A percentile compares a stretch with the other conserved stretches of the same genome.
Evolutionary conservation across 2,888 invertebrate genomes (phyloP).

Genomic region (Apamea anceps): DNA sequence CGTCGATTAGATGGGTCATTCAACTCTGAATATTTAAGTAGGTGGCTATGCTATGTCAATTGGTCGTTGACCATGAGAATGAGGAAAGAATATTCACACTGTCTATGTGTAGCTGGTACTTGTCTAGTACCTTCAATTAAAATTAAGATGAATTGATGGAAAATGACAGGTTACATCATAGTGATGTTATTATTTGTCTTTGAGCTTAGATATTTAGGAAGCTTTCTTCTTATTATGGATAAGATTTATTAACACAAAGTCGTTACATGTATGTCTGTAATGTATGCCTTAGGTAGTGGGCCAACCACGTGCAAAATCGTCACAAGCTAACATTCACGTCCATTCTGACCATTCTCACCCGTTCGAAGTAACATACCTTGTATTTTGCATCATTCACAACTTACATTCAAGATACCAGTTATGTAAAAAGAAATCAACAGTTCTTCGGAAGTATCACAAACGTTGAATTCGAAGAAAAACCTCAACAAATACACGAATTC

Average conservation of each 20-base stretch:
- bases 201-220: neutral
- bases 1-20: conserved; percentile 70
- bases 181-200: conserved; percentile 18
- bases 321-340: conserved; percentile 10
- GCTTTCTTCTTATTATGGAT: neutral
- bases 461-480: conserved; percentile 47
- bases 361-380: conserved; percentile 12
- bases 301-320: conserved; percentile 29
- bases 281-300: neutral
- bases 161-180: conserved; percentile 17
- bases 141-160: conserved; percentile 23
- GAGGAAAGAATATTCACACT: conserved; percentile 55
- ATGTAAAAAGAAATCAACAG: conserved; percentile 50
- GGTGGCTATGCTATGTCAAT: conserved; percentile 67
- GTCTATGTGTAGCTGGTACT: conserved; percentile 17
- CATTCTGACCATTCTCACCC: conserved; percentile 18
- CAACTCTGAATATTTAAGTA: conserved; percentile 70
- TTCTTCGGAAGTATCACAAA: conserved; percentile 43
- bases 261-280: neutral
- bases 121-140: conserved; percentile 30
- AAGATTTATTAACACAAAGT: conserved; percentile 24
- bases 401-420: conserved; percentile 40
- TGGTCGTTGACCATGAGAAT: conserved; percentile 68
- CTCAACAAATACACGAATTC: conserved; percentile 44
- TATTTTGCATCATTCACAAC: conserved; percentile 10